Percentiles rank a stretch among this genome's conserved stretches.
Evolutionary conservation across 1,140 invertebrate genomes (phyloP).

Genomic region (Microplitis demolitor): DNA sequence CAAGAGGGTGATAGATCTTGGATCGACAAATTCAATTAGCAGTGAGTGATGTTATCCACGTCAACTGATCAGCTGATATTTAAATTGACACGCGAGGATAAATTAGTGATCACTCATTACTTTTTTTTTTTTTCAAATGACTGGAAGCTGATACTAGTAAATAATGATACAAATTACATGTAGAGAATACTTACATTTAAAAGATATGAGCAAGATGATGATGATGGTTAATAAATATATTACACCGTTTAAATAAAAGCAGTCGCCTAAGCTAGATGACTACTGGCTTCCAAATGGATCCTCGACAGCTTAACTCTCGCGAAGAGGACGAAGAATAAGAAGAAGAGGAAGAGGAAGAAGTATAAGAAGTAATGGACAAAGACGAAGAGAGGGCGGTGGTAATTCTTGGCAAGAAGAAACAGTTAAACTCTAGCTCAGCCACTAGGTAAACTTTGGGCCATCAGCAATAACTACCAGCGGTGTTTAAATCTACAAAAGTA

Average conservation of each 20-base stretch:
- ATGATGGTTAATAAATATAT: not conserved
- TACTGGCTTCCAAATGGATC: constrained; percentile 46
- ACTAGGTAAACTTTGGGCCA: constrained; percentile 48
- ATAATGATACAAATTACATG: no score
- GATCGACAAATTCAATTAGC: constrained; percentile 9
- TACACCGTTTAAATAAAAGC: not conserved
- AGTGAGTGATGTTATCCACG: constrained; percentile 21
- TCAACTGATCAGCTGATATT: constrained; percentile 4
- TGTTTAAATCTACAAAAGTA: not conserved
- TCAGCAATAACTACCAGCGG: constrained; percentile 24
- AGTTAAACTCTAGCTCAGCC: not conserved
- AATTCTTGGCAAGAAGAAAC: constrained; percentile 51
- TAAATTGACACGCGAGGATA: not conserved
- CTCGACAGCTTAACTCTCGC: not conserved
- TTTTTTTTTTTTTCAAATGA: not conserved
- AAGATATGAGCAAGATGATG: no score
- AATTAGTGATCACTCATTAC: not conserved
- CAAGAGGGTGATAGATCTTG: not conserved
- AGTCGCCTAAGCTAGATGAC: constrained; percentile 21
- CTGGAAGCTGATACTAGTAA: not conserved
- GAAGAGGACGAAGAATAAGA: constrained; percentile 34
- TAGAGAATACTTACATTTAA: no score
- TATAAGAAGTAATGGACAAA: constrained; percentile 30
- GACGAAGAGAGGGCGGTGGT: constrained; percentile 47
- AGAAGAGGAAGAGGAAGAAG: constrained; percentile 7